Base-by-base conservation (phyloP, 2,888 invertebrate species). In the Platypus cylindrus region DNA sequence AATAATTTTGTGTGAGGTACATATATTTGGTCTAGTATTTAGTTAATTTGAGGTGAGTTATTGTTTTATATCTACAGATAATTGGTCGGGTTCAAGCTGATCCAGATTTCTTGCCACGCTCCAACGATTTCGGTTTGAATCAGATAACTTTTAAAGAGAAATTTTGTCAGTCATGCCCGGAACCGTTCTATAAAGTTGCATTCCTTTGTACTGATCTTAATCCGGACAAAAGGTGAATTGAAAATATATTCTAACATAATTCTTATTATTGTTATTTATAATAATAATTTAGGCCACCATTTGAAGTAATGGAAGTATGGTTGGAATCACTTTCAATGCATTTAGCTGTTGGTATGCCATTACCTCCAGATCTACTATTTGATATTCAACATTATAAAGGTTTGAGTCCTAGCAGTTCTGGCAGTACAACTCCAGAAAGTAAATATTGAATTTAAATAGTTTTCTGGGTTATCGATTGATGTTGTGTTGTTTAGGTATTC, bases 11-110 rank as follows among this genome's bases (percentile, higher is more conserved):
- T 94, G 94, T 58, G 94, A 94, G 78, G 86, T 86, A 51, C 55
- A 59, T 45, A 16, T 24, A 22, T 30, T 2, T 13, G 14, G 12
- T n/a, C 12, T 23, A 7, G 11, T 11, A 30, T 12, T n/a, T 11
- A 30, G 20, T 18, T 18, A 12, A 7, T 7, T 23, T 29, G 8
- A 14, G 15, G 29, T 14, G 9, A n/a, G n/a, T 7, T 29, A 29
- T 13, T 23, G 9, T 11, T 31, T 11, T 9, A 5, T 25, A 15
- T 28, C 53, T 55, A 2, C 54, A 86, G 82, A 87, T 94, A 48
- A 94, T 94, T 53, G 93, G 93, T 0, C 74, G 93, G 26, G 90
- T 94, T 3, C 82, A 86, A 43, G 94, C 94, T 0, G 94, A 94
- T 68, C 94, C 94, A 0, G 94, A 94, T 62, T 84, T 78, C 58